phyloP scores from a whole-genome alignment of 2,113 vertebrate species.

The Lagopus leucura region DNA sequence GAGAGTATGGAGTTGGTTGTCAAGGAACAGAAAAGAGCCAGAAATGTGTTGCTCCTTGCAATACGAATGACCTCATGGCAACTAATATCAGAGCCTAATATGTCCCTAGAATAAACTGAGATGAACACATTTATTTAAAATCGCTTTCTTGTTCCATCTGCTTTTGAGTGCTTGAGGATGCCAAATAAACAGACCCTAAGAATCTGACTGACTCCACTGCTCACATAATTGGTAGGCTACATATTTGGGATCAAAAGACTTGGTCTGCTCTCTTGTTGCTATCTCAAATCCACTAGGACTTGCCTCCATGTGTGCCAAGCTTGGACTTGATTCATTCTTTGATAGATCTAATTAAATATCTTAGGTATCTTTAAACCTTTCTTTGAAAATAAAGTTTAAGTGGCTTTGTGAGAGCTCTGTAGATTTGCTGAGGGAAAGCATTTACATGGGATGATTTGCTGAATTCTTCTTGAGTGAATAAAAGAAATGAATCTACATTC shows the following conservation, averaged over 20 bases:
- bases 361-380: not conserved
- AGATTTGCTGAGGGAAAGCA: not conserved
- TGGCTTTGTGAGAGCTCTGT: not conserved
- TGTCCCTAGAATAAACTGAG: conserved; percentile 59
- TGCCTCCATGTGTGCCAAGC: conserved; percentile 18
- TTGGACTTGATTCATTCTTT: conserved; percentile 25
- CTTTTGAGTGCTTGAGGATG: not conserved
- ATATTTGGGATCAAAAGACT: not conserved
- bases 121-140: conserved; percentile 22
- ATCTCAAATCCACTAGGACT: not conserved
- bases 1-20: conserved; percentile 30
- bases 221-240: not conserved
- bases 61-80: conserved; percentile 61
- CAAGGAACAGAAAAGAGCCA: conserved; percentile 53
- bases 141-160: conserved; percentile 27
- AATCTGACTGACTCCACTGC: not conserved
- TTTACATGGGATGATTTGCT: not conserved
- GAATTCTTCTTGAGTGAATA: not conserved
- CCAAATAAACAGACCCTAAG: not conserved
- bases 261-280: not conserved
- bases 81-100: conserved; percentile 53
- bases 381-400: conserved; percentile 15
- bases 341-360: conserved; percentile 17
- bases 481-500: conserved; percentile 9
- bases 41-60: conserved; percentile 48